Base-by-base conservation (phyloP, 1,140 invertebrate genomes). In the Diorhabda sublineata region DNA sequence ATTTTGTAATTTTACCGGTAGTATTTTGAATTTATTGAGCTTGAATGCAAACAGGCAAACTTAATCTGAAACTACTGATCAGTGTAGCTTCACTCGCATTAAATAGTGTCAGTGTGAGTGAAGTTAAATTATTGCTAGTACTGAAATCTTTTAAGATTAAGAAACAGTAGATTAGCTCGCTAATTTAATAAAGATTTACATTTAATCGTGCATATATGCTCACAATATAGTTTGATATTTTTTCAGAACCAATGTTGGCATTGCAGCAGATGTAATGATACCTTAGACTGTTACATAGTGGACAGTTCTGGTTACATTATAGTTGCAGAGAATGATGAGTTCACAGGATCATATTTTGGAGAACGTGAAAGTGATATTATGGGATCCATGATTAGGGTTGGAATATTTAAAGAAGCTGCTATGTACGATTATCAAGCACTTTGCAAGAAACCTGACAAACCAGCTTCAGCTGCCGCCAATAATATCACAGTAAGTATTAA, bases 301-400 rank as follows among this genome's bases (percentile, higher is more conserved):
- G 95, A 97, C 82, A 92, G 91, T 75, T 94, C 94, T 78, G 95
- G 94, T 0, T 97, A 94, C 78, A 86, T 97, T n/a, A 84, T 97
- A 2, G 84, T 94, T 9, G 90, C 91, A 0, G 80, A 86, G 42
- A 86, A 88, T 9, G 58, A 70, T 44, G 58, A 69, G 9, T 84
- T 91, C 57, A 91, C 91, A 0, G 93, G 93, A 0, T 82, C 83
- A 74, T 97, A 97, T 82, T 95, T 96, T 82, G 95, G 95, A 0
- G 89, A 91, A 67, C 80, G 94, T 41, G 89, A 96, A 74, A 90
- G 90, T 9, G 87, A 89, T 42, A 86, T 96, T 3, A 90, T 97
- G 86, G 83, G 90, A 63, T 87, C 88, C 0, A 88, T 97, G 83
- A 84, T 96, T 7, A 80, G 88, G 2, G 85, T 88, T 60, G 85